Conservation (phyloP, 2,113 vertebrate species). For the Trogon surrucura region DNA sequence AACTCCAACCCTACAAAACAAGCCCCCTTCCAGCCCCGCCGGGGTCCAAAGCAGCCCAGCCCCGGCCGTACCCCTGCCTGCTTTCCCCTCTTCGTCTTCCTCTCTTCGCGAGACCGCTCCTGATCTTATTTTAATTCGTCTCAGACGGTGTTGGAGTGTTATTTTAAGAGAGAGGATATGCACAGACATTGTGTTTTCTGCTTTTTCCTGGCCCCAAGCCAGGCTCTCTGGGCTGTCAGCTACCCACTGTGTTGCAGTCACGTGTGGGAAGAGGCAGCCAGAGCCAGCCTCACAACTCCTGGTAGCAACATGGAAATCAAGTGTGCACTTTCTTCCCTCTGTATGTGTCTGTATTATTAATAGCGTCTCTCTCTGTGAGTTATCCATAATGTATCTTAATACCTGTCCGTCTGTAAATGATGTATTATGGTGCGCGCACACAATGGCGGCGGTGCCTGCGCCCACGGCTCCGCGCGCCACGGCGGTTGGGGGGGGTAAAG, state of each 20-base stretch:
- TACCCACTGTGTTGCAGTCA: constrained; percentile 78
- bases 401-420: constrained; percentile 64
- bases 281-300: constrained; percentile 75
- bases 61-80: constrained; percentile 11
- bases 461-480: background rate
- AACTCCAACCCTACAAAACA: background rate
- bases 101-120: constrained; percentile 59
- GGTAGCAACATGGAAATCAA: constrained; percentile 75
- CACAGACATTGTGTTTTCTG: constrained; percentile 79
- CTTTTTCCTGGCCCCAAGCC: constrained; percentile 81
- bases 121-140: constrained; percentile 78
- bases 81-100: constrained; percentile 61
- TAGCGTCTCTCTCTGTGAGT: constrained; percentile 62
- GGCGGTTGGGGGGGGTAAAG: background rate
- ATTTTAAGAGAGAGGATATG: constrained; percentile 83
- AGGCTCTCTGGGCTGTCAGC: constrained; percentile 76
- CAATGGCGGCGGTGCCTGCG: background rate
- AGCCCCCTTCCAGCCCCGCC: background rate
- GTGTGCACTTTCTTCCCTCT: constrained; percentile 73
- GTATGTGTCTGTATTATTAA: constrained; percentile 77
- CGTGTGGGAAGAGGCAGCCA: constrained; percentile 74
- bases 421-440: background rate
- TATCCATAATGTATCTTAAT: constrained; percentile 73
- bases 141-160: constrained; percentile 78
- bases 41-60: background rate